Evolutionary conservation across 2,888 invertebrate genomes (phyloP), one percentile per base, ranked within the genome.

Genomic region (Lycocerus yunnanus): DNA sequence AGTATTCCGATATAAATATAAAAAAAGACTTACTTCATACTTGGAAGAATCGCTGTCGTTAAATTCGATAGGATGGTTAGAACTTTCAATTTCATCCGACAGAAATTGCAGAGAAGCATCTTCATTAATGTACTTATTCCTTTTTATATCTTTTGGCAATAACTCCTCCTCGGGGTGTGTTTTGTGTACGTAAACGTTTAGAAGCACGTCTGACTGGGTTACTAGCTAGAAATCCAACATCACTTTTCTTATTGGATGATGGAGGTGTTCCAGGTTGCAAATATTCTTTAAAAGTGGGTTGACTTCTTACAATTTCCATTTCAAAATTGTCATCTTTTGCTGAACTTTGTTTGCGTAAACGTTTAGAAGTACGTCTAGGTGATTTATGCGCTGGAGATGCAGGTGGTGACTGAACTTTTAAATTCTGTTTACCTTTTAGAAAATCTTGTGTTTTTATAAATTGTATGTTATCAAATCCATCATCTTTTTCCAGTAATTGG

Each of bases 61-160:
- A 58, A 59, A 60, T 61, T 70, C 27, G 11, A 13, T 59, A 4
- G 13, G 20, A 14, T 13, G 3, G 4, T 24, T 65, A 15, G 15
- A n/a, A 18, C 70, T 14, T 15, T 71, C 66, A 68, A 60, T 21
- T 9, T 66, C 66, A 14, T 79, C 79, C 27, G 80, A 77, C 66
- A 80, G 79, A 77, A 85, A 84, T 27, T 80, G 80, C 15, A 85
- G 77, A 9, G 82, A 82, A 43, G 84, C 71, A 80, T 84, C 83
- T 69, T 84, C 81, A 6, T 78, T 75, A 11, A 84, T 71, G 69
- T 82, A 83, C 68, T 80, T 79, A 72, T 81, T 83, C 71, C 80
- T 80, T 20, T 77, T 80, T 58, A 73, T 20, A 71, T 77, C 77
- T 58, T 78, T 74, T n/a, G 68, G 66, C 11, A 63, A 27, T 15